These are phyloP conservation scores for Pemphigus obesinymphae DNA, from an alignment of 1,140 invertebrate genomes.

Conservation along the genomic window DNA sequence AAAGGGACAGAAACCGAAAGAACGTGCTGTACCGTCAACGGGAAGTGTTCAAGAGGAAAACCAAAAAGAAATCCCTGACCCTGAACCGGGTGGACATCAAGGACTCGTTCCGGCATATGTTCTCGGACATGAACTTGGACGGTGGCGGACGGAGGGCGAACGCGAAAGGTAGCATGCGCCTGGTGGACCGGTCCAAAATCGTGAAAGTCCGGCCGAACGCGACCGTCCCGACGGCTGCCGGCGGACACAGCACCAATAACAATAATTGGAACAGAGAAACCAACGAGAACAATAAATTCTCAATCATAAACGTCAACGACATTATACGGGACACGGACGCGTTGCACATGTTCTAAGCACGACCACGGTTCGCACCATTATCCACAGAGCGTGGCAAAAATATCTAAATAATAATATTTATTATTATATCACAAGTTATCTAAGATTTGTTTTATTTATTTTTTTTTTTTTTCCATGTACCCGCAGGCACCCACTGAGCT, in stretches of 20 bases:
- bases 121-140: not conserved
- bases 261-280: not conserved
- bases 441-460: too few species aligned
- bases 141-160: not conserved
- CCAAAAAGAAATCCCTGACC: not conserved
- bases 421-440: too few species aligned
- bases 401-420: too few species aligned
- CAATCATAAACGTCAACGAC: conserved; percentile 18
- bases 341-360: not conserved
- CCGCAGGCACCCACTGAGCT: too few species aligned
- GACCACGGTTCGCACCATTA: not conserved
- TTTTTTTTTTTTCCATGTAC: too few species aligned
- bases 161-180: not conserved
- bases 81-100: not conserved
- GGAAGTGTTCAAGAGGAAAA: not conserved
- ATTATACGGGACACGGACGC: conserved; percentile 20
- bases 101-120: not conserved
- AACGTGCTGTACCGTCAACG: not conserved
- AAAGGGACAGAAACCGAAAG: not conserved
- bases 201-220: not conserved
- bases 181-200: not conserved
- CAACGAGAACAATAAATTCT: not conserved
- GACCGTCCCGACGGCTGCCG: not conserved
- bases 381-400: too few species aligned
- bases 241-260: too few species aligned